Conservation (phyloP, 1,140 invertebrate genomes). For the Micrasema minimum region DNA sequence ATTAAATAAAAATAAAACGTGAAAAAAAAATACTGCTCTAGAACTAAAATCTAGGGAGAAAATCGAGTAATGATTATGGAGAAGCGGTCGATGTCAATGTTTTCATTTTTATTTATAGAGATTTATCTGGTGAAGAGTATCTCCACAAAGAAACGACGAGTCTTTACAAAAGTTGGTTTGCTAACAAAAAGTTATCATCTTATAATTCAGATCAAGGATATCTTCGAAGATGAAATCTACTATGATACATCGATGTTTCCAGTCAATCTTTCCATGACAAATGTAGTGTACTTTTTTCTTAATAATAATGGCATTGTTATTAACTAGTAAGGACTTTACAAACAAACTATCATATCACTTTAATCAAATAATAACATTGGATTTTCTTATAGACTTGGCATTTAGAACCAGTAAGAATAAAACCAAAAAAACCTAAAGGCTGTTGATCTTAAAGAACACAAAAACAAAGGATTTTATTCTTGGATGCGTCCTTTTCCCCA, state of each 20-base stretch:
- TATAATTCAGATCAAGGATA: slow-evolving; percentile 15
- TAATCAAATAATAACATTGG: no score
- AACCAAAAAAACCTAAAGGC: slow-evolving; percentile 6
- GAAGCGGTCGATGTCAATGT: no score
- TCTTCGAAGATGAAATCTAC: slow-evolving; percentile 9
- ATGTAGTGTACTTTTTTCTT: not conserved
- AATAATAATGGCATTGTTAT: no score
- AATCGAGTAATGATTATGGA: no score
- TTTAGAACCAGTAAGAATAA: slow-evolving; percentile 10
- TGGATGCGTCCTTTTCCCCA: slow-evolving; percentile 61
- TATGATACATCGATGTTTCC: slow-evolving; percentile 31
- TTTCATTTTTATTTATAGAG: no score
- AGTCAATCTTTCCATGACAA: not conserved
- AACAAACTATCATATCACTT: no score
- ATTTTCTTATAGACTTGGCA: slow-evolving; percentile 8
- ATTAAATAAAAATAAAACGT: no score
- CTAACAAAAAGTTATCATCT: slow-evolving; percentile 8
- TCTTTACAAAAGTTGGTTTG: slow-evolving; percentile 23
- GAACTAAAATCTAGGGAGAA: no score
- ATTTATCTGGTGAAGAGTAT: slow-evolving; percentile 39
- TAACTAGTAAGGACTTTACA: no score
- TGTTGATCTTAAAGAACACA: slow-evolving; percentile 5
- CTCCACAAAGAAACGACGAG: slow-evolving; percentile 21
- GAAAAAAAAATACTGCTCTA: no score
- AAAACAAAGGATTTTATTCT: slow-evolving; percentile 61